phyloP scores from a whole-genome alignment of 2,113 vertebrate genomes.

The Ibidorhyncha struthersii region DNA sequence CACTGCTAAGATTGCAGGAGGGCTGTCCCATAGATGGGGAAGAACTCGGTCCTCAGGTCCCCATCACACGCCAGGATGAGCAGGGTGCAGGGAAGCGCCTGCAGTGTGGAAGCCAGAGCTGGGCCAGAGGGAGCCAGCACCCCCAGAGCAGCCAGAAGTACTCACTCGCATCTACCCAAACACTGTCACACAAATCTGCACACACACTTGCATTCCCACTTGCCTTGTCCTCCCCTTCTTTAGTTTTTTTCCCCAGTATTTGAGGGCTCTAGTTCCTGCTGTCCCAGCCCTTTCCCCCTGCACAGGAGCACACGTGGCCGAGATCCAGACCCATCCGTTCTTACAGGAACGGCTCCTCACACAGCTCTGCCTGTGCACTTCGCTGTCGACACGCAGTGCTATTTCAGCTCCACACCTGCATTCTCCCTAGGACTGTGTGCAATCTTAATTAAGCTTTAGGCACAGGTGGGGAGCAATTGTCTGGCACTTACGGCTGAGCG shows the following conservation, averaged over 20 bases:
- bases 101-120: background rate
- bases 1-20: fast-evolving
- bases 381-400: background rate
- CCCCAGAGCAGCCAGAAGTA: background rate
- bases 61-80: background rate
- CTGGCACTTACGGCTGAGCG: background rate
- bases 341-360: background rate
- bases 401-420: background rate
- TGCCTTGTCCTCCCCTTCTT: background rate
- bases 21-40: background rate
- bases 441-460: background rate
- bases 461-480: background rate
- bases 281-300: background rate
- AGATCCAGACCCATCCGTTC: background rate
- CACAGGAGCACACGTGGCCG: background rate
- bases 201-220: background rate
- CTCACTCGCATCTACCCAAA: background rate
- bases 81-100: background rate
- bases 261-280: background rate
- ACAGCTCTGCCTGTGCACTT: background rate
- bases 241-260: background rate
- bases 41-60: background rate
- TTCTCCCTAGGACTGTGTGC: fast-evolving
- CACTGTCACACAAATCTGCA: background rate
- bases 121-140: background rate